Conservation (phyloP, 30 jellyfish, hydroid and myxozoan species). For the Aurelia sp. region DNA sequence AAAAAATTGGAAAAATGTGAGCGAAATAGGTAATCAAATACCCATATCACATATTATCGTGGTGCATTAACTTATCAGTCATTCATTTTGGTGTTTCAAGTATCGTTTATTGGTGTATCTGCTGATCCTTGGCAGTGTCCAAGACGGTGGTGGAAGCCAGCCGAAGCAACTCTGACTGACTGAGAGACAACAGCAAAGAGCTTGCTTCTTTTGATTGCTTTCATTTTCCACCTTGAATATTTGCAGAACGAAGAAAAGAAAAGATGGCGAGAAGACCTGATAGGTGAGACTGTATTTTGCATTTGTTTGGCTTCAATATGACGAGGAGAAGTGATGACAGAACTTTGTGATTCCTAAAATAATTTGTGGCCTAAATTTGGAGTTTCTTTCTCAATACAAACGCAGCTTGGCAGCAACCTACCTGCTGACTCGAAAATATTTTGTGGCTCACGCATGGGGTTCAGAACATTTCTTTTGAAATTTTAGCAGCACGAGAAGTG, state of each 20-base stretch:
- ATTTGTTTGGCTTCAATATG: not conserved
- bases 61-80: not conserved
- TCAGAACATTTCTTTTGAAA: too few relatives aligned
- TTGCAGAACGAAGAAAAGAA: not conserved
- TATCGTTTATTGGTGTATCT: too few relatives aligned
- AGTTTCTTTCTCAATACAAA: too few relatives aligned
- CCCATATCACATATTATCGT: not conserved
- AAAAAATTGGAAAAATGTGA: slow-evolving; percentile 25
- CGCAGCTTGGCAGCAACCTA: too few relatives aligned
- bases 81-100: not conserved
- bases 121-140: slow-evolving; percentile 55
- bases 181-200: not conserved
- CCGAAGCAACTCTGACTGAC: slow-evolving; percentile 32
- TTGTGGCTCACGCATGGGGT: too few relatives aligned
- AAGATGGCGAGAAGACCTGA: slow-evolving; percentile 57
- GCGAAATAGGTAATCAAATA: not conserved
- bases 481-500: too few relatives aligned
- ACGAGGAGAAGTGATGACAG: too few relatives aligned
- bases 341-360: too few relatives aligned
- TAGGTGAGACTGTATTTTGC: slow-evolving; percentile 22
- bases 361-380: too few relatives aligned
- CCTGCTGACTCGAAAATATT: too few relatives aligned
- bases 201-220: slow-evolving; percentile 1
- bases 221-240: not conserved
- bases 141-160: slow-evolving; percentile 29